A percentile compares a stretch with the other conserved stretches of the same genome.
Conservation (phyloP, 2,888 invertebrate genomes). For the Tupiocoris notatus region DNA sequence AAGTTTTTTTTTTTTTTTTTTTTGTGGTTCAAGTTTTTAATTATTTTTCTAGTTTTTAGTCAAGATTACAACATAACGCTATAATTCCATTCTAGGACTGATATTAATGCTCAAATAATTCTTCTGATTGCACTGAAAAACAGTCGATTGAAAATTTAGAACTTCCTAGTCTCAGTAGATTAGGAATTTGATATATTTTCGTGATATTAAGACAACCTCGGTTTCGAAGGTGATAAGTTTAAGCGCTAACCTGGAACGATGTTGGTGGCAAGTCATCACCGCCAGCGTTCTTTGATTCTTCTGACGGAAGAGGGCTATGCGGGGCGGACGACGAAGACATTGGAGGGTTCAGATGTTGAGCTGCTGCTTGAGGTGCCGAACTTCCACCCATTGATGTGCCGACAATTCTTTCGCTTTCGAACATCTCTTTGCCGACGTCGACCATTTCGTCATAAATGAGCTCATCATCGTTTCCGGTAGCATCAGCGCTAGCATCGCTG, state of each 20-base stretch:
- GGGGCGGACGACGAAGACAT: slow-evolving; percentile 46
- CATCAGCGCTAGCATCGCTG: not conserved
- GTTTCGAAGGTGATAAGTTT: too few species aligned
- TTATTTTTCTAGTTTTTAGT: too few species aligned
- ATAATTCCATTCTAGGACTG: too few species aligned
- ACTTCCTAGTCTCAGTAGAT: too few species aligned
- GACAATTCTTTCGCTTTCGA: slow-evolving; percentile 41
- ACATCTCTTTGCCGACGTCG: slow-evolving; percentile 49
- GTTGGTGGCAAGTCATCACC: slow-evolving; percentile 50
- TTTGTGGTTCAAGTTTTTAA: too few species aligned
- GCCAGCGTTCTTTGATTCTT: slow-evolving; percentile 38
- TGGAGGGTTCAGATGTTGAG: slow-evolving; percentile 51
- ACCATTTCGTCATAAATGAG: slow-evolving; percentile 56
- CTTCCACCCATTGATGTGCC: slow-evolving; percentile 37
- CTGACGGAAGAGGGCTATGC: not conserved
- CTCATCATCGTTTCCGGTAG: slow-evolving; percentile 54
- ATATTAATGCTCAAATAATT: too few species aligned
- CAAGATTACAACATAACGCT: too few species aligned
- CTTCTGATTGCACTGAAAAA: too few species aligned
- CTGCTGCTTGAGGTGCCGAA: slow-evolving; percentile 39
- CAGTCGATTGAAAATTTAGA: too few species aligned
- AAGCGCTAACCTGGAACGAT: slow-evolving; percentile 50
- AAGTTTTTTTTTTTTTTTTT: too few species aligned
- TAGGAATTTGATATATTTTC: too few species aligned
- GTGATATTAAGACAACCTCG: too few species aligned